Base-by-base conservation (phyloP, 2,113 vertebrate species). In the Corythornis vintsioides region DNA sequence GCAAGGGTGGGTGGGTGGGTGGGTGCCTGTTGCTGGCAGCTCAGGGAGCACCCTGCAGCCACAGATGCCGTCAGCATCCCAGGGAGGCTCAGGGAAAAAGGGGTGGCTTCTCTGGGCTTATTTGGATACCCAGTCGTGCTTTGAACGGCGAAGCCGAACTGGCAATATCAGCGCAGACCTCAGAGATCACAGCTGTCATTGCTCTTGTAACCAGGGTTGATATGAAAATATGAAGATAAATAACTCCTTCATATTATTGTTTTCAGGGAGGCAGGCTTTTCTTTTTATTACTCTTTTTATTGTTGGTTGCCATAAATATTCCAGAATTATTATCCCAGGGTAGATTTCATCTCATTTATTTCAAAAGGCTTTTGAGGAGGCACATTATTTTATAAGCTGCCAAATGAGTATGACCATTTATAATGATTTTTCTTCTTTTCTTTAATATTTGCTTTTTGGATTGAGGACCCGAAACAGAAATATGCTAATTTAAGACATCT, bases 401-500 rank as follows among this genome's bases (percentile, higher is more conserved):
- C 92, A 96, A 96, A 96, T 93, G 84, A 94, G 78, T 93, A 71
- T 93, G 83, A 88, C 92, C 91, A 85, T 95, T 96, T 95, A 64
- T 83, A 93, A 92, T 73, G 66, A 94, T 93, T 92, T 96, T 33
- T 90, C 78, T 79, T 88, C 85, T 94, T 93, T 92, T 90, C 81
- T 92, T 95, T 91, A 96, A 92, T 95, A 94, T 86, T 88, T 90
- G 60, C 71, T 89, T 95, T 94, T 97, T 95, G 92, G 93, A 96
- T 94, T 80, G 83, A 90, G 85, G 78, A 96, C 92, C 90, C 75
- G 83, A 94, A 96, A 94, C 83, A 93, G 87, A 94, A 96, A 95
- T 95, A 94, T 90, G 89, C 61, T 95, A 96, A 96, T 92, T 95
- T 92, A 92, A 96, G 92, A 96, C 91, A 97, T 95, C 93, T 96